These are phyloP conservation scores for Apodemus agrarius DNA, from an alignment of 2,797 vertebrate genomes.

Conservation along the genomic window DNA sequence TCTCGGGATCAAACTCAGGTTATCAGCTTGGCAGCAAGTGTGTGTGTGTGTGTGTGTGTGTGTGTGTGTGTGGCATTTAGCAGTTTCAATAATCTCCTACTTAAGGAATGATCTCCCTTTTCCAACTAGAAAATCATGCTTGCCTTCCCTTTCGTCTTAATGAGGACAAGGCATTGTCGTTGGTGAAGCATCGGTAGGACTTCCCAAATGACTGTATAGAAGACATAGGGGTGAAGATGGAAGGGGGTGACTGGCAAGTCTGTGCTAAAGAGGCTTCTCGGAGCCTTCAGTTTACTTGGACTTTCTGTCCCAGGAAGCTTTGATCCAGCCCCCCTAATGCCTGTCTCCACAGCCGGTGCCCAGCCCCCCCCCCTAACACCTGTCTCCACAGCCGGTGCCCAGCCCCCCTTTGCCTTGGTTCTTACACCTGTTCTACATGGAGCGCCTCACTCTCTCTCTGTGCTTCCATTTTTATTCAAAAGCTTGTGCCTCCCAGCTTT, in stretches of 20 bases:
- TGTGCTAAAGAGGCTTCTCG: neutral
- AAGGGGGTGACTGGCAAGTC: neutral
- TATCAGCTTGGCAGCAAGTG: neutral
- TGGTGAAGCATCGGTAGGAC: neutral
- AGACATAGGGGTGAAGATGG: neutral
- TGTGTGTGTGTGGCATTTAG: neutral
- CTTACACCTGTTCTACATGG: neutral
- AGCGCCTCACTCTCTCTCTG: neutral
- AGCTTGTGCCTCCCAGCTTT: neutral
- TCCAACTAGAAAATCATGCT: neutral
- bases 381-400: neutral
- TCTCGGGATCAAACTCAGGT: neutral
- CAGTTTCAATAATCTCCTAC: neutral
- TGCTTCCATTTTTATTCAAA: neutral
- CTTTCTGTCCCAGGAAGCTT: neutral
- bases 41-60: neutral
- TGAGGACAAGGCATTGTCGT: neutral
- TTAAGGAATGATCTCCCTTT: neutral
- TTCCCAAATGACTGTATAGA: neutral
- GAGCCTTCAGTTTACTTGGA: neutral
- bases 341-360: neutral
- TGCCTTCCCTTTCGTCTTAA: neutral
- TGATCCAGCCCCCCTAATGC: neutral
- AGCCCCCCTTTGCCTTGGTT: neutral
- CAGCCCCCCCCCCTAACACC: neutral